Conservation (phyloP, 2,888 invertebrate species). For the Helobdella robusta region DNA sequence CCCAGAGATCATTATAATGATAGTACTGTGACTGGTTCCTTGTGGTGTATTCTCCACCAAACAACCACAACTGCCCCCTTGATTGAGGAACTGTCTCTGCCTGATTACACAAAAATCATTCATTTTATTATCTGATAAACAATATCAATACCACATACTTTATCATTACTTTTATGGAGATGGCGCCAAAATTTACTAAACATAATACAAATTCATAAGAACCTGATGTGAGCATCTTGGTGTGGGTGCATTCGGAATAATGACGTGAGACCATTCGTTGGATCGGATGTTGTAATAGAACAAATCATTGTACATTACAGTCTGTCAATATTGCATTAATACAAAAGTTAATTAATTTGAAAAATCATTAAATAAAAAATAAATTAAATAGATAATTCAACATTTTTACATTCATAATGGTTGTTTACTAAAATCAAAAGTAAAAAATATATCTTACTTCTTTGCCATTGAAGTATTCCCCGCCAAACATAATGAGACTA, state of each 20-base stretch:
- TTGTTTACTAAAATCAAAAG: not conserved
- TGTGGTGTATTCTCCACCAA: constrained; percentile 86
- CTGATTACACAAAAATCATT: no score
- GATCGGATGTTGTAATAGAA: constrained; percentile 70
- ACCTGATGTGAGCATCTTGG: constrained; percentile 79
- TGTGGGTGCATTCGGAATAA: constrained; percentile 74
- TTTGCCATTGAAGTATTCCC: constrained; percentile 79
- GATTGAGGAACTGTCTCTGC: constrained; percentile 65
- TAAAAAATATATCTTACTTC: constrained; percentile 54
- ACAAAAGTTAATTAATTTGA: not conserved
- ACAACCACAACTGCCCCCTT: constrained; percentile 67
- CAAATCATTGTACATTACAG: constrained; percentile 75
- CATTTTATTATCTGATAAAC: no score
- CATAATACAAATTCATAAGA: no score
- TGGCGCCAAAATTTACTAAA: no score
- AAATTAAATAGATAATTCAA: not conserved
- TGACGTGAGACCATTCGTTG: constrained; percentile 69
- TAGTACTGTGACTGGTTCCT: constrained; percentile 82
- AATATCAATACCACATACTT: no score
- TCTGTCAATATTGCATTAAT: constrained; percentile 55
- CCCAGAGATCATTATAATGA: constrained; percentile 85
- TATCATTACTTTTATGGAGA: no score
- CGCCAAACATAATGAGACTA: constrained; percentile 79
- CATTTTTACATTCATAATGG: not conserved
- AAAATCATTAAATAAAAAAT: not conserved